Evolutionary conservation across 2,113 vertebrate species (phyloP).

Genomic region (Zingel zingel): DNA sequence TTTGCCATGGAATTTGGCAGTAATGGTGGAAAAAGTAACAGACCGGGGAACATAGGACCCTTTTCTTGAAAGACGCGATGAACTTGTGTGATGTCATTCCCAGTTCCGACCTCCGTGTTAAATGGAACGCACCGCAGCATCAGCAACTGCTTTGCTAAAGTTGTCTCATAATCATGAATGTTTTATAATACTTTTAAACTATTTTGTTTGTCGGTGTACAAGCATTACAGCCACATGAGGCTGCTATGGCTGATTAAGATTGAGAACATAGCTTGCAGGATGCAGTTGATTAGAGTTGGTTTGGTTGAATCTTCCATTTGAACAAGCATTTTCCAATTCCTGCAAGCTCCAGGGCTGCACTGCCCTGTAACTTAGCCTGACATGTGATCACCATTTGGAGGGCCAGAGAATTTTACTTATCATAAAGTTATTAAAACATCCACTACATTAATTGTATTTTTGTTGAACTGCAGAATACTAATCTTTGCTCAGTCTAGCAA

Average conservation of each 20-base stretch:
- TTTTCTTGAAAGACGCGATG: no score
- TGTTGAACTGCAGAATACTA: constrained; percentile 18
- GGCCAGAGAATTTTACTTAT: neutral
- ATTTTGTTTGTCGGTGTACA: neutral
- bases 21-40: no score
- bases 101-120: no score
- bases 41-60: no score
- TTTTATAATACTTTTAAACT: neutral
- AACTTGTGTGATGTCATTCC: no score
- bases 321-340: neutral
- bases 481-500: constrained; percentile 24
- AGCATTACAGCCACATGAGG: constrained; percentile 2
- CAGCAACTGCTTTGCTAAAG: neutral
- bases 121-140: no score
- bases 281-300: constrained; percentile 1
- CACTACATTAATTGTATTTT: neutral
- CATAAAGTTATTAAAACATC: constrained; percentile 22
- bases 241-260: neutral
- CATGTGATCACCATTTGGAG: constrained; percentile 12
- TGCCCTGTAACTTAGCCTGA: neutral
- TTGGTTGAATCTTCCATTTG: constrained; percentile 4
- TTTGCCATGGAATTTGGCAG: no score
- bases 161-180: neutral
- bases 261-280: neutral
- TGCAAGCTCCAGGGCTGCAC: neutral